Percentiles rank a stretch among this genome's conserved stretches.
Conservation (phyloP, 2,888 invertebrate species). For the Isoperla grammatica region DNA sequence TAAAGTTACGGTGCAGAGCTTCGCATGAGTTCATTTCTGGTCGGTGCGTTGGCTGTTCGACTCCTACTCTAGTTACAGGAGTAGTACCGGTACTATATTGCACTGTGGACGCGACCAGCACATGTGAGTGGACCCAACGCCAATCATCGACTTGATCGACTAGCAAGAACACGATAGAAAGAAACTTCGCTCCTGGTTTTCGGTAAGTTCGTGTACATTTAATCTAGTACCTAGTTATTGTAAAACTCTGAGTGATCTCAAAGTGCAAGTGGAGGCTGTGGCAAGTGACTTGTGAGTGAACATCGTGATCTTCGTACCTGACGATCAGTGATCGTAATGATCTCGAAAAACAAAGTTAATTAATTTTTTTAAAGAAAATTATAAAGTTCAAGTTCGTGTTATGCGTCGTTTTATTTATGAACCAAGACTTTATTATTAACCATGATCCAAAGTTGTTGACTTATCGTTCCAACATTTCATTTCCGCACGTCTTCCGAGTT, state of each 20-base stretch:
- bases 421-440: no score
- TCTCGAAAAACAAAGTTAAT: no score
- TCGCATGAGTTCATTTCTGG: conserved; percentile 56
- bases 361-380: no score
- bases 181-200: conserved; percentile 15
- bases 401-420: no score
- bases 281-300: no score
- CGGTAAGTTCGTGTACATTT: conserved; percentile 1
- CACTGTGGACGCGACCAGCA: conserved; percentile 4
- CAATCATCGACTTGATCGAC: conserved; percentile 14
- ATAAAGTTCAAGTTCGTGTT: no score
- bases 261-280: neutral
- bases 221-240: neutral
- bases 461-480: no score
- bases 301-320: no score
- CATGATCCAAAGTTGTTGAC: no score
- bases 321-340: no score
- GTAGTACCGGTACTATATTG: conserved; percentile 13
- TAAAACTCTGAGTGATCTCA: neutral
- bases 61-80: conserved; percentile 9
- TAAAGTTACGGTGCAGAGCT: conserved; percentile 55
- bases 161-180: conserved; percentile 6
- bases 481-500: no score
- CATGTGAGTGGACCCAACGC: conserved; percentile 8
- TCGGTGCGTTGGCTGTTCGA: conserved; percentile 42